These are phyloP conservation scores for Nasonia oneida DNA, from an alignment of 2,888 invertebrate genomes.

Conservation along the genomic window DNA sequence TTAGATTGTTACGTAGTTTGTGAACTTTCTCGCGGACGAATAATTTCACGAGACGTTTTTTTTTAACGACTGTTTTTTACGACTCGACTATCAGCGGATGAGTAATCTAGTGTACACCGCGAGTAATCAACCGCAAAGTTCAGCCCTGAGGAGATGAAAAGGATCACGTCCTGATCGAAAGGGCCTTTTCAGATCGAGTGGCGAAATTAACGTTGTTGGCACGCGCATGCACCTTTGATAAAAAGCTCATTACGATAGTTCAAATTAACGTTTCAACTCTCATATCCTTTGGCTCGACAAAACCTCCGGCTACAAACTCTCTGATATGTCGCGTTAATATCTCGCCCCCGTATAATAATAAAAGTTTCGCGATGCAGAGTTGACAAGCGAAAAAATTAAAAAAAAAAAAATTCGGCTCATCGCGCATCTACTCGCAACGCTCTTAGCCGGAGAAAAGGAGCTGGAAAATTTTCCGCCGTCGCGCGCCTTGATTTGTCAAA, in stretches of 20 bases:
- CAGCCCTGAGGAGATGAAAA: not conserved
- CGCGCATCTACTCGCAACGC: not conserved
- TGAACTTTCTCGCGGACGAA: not conserved
- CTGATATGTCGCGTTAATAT: not conserved
- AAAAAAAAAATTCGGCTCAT: slow-evolving; percentile 2
- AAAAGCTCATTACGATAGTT: not conserved
- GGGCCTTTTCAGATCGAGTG: not conserved
- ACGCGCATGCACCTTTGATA: not conserved
- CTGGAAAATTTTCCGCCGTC: slow-evolving; percentile 1
- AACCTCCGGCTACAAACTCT: not conserved
- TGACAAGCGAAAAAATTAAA: not conserved
- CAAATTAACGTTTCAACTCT: not conserved
- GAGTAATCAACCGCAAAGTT: not conserved
- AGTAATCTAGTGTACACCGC: not conserved
- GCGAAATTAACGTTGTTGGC: not conserved
- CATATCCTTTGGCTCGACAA: not conserved
- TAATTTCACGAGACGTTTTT: not conserved
- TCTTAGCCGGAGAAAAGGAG: not conserved
- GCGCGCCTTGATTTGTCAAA: slow-evolving; percentile 41
- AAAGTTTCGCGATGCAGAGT: not conserved
- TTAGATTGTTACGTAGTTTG: not conserved
- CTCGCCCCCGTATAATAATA: not conserved
- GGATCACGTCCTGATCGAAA: slow-evolving; percentile 14
- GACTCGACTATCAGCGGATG: not conserved
- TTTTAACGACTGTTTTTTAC: not conserved